Conservation (phyloP, 2,888 invertebrate species). For the Antheraea yamamai region DNA sequence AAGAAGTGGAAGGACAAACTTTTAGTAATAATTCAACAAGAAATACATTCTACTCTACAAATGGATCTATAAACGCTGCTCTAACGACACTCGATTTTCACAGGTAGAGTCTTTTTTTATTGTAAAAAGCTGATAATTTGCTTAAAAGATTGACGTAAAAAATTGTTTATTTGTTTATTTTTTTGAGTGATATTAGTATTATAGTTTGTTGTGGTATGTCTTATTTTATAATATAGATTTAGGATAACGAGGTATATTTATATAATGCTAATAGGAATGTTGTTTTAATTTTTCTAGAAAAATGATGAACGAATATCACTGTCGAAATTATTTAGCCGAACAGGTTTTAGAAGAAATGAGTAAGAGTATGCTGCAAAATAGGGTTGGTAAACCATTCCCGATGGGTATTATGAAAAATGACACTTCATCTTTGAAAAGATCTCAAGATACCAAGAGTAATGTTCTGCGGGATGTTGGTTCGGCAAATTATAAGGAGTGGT, state of each 20-base stretch:
- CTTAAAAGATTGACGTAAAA: no score
- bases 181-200: no score
- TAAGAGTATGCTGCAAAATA: conserved; percentile 60
- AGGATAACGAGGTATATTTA: background rate
- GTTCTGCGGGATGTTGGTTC: conserved; percentile 87
- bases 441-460: conserved; percentile 65
- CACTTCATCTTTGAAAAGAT: conserved; percentile 39
- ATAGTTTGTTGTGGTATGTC: no score
- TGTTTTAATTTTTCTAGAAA: conserved; percentile 68
- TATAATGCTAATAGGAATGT: background rate
- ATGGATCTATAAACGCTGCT: conserved; percentile 85
- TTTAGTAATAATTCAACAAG: conserved; percentile 37
- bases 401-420: conserved; percentile 28
- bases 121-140: background rate
- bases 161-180: no score
- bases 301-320: conserved; percentile 90
- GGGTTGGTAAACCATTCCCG: conserved; percentile 59
- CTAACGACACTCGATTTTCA: conserved; percentile 86
- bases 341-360: conserved; percentile 86
- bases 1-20: conserved; percentile 57
- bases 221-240: no score
- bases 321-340: conserved; percentile 87
- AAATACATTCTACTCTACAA: conserved; percentile 47
- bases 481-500: conserved; percentile 87
- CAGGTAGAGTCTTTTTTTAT: conserved; percentile 72